Evolutionary conservation across 1,140 invertebrate genomes (phyloP), one percentile per base, ranked within the genome.

Genomic region (Drosophila tristis): DNA sequence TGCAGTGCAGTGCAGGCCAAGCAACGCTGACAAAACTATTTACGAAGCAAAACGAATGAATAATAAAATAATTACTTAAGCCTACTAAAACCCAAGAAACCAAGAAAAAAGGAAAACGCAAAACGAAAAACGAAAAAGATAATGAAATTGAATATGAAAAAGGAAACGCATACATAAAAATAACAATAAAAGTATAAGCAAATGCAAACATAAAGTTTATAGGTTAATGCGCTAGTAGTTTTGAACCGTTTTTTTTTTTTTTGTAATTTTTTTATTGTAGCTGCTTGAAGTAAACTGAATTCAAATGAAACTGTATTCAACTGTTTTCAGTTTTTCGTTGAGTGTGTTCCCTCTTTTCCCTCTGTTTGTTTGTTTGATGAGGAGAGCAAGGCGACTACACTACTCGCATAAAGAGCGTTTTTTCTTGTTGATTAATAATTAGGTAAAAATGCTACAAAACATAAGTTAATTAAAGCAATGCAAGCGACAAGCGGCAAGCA

Each of bases 401-500:
- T 43, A 49, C 26, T 66, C 45, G 15, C 56, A 68, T 56, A 75
- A 74, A 61, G 43, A 73, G 56, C 64, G 75, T 86, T 86, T 78
- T 77, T 87, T 87, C 82, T 87, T 87, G 82, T 87, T 87, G 82
- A 87, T 87, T 87, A 87, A 89, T 87, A 89, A 87, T 87, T 87
- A 87, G 82, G 82, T 82, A 89, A 82, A 64, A 59, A 50, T 51
- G 58, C 62, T 51, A 73, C 51, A 70, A 78, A 68, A 67, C 53
- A 81, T 78, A 80, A 74, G 68, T 80, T 86, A 74, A 74, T 67
- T 67, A 56, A 67, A 53, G 26, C 35, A 60, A 20, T 63, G 53
- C 29, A 78, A 48, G 70, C 45, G 64, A 44, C 8, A 47, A 47
- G 15, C 2, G n/a, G 29, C 26, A 62, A 48, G 6, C 26, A 45